phyloP scores from a whole-genome alignment of 1,140 invertebrate genomes.

The Pseudachorutes palmiensis region DNA sequence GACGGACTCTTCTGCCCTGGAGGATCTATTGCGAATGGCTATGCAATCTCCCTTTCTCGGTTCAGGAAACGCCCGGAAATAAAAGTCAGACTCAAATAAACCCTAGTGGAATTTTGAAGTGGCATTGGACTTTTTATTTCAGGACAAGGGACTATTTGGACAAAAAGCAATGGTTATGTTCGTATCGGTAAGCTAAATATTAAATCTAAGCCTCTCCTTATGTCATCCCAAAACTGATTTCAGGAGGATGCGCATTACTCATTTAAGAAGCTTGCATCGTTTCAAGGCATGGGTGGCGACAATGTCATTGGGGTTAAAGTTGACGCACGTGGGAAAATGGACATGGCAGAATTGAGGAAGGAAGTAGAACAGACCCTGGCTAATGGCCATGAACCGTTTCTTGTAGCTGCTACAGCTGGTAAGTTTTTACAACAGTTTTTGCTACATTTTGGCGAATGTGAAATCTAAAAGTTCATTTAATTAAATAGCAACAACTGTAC shows the following conservation, averaged over 20 bases:
- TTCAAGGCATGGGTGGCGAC: constrained; percentile 60
- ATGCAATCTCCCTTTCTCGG: constrained; percentile 82
- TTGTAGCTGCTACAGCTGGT: constrained; percentile 85
- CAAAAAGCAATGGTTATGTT: constrained; percentile 63
- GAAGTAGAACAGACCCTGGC: constrained; percentile 58
- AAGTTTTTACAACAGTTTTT: constrained; percentile 42
- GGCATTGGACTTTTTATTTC: no score
- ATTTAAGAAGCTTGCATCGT: constrained; percentile 69
- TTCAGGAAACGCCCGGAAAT: constrained; percentile 65
- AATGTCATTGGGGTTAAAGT: constrained; percentile 66
- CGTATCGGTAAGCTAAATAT: no score
- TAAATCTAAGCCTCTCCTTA: no score
- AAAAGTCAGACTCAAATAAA: constrained; percentile 51
- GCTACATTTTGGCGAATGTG: neutral
- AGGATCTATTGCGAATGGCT: constrained; percentile 89
- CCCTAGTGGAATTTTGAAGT: no score
- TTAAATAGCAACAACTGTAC: constrained; percentile 45
- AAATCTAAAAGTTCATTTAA: neutral
- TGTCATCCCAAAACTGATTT: no score
- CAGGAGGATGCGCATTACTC: constrained; percentile 94
- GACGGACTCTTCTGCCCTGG: constrained; percentile 78
- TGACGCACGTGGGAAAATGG: constrained; percentile 70
- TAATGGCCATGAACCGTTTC: constrained; percentile 64
- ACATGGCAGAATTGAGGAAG: constrained; percentile 56
- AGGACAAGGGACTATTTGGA: constrained; percentile 60